Evolutionary conservation across 1,140 invertebrate genomes (phyloP), one percentile per base, ranked within the genome.

Genomic region (Listronotus bonariensis): DNA sequence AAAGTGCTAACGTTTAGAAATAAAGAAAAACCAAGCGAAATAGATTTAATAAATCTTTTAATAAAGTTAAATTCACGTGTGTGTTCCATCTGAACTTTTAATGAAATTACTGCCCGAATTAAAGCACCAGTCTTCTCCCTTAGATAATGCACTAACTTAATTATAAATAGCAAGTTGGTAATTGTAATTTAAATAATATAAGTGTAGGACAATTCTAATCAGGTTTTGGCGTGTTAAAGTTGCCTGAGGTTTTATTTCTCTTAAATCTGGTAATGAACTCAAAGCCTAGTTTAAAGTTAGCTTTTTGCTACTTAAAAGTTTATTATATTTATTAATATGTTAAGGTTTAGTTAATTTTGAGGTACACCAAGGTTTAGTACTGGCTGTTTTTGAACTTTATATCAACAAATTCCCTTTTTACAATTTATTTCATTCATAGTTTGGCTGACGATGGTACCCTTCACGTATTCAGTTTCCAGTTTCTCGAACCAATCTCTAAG

Each of bases 141-240:
- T 18, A 20, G 55, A 72, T 73, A 74, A 74, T 73, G 71, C 71
- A 74, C 67, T 74, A 73, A 73, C 64, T 74, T 69, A 70, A 74
- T 74, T 71, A 73, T 72, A 42, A 70, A 71, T 68, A 56, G 67
- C 68, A 74, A 72, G 71, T 74, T 73, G 51, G 72, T 72, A 76
- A 76, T 76, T 75, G 73, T 74, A 72, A 74, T 71, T 74, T 76
- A 70, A 76, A 76, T 74, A 74, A 76, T 74, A 69, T 72, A 73
- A 57, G 59, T 62, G 59, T 45, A 49, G 72, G 69, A 65, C 70
- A 72, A 71, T 72, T 70, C 66, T 73, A 73, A 74, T 75, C 68
- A 71, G 71, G 69, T 61, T 70, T 68, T 54, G 26, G 49, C 32
- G 12, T 12, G 40, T 6, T 57, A n/a, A n/a, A 49, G 34, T 43